Base-by-base conservation (phyloP, 2,113 vertebrate species). In the Ursus arctos region DNA sequence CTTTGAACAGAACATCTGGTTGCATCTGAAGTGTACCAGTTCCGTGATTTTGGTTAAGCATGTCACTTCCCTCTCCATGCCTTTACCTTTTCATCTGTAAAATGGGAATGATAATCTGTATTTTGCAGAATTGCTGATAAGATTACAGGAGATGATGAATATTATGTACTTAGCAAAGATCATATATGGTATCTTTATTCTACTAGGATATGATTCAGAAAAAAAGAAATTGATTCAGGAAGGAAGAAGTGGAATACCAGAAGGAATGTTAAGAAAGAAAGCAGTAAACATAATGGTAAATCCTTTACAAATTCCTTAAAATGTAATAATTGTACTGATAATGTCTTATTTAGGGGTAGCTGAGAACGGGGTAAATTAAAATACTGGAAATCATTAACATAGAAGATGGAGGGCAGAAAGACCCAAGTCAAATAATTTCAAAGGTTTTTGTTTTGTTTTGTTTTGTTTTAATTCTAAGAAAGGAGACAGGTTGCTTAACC, bases 11-110 rank as follows among this genome's bases (percentile, higher is more conserved):
- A 91, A 96, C 24, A 88, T 74, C 36, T 57, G 21, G 19, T 4
- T 43, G 24, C 53, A 57, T 69, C 40, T 79, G 57, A 76, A 87
- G 49, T 59, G 8, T 8, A 9, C 28, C 36, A 74, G 24, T 21
- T 87, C 51, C 92, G 31, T 76, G 49, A 43, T 40, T 94, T 89
- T 28, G 16, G 7, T 76, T 55, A 61, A 69, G 22, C 6, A 12
- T 21, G 14, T 31, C 51, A 65, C 77, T 80, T 96, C 92, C 59
- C 31, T 82, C n/a, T 77, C 53, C 51, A 13, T 26, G 18, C 19
- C 13, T 53, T 95, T 49, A 91, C 40, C 14, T 95, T 91, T 82
- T 71, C 40, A 92, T 63, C 84, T 84, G 53, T 33, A 71, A 92
- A 94, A 85, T 76, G 43, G 77, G 49, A 22, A 76, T 91, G 74